Evolutionary conservation across 2,797 vertebrate species (phyloP).

Genomic region (Acanthopagrus latus): DNA sequence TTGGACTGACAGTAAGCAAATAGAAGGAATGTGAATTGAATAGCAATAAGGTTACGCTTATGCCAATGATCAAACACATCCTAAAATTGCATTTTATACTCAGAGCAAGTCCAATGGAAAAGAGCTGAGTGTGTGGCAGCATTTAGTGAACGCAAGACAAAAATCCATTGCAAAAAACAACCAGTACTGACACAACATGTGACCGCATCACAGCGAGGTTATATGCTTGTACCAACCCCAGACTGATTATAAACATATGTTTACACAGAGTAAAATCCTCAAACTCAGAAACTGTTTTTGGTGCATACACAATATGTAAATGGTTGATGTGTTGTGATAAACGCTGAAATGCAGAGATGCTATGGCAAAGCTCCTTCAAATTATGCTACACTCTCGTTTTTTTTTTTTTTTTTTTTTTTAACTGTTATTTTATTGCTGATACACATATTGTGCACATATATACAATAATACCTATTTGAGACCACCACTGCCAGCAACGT

Average conservation of each 20-base stretch:
- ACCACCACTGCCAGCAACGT: too few relatives aligned
- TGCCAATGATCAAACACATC: slow-evolving; percentile 30
- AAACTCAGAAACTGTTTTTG: not conserved
- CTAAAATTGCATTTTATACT: slow-evolving; percentile 18
- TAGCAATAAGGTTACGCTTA: slow-evolving; percentile 17
- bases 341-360: too few relatives aligned
- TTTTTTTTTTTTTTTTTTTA: too few relatives aligned
- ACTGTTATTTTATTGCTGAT: too few relatives aligned
- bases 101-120: slow-evolving; percentile 8
- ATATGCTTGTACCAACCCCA: not conserved
- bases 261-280: not conserved
- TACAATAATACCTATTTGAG: too few relatives aligned
- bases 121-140: not conserved
- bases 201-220: not conserved
- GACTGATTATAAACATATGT: not conserved
- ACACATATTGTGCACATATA: too few relatives aligned
- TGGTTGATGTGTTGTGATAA: not conserved
- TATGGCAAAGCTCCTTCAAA: too few relatives aligned
- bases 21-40: slow-evolving; percentile 41
- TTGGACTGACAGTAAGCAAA: slow-evolving; percentile 43
- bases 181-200: not conserved
- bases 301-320: too few relatives aligned
- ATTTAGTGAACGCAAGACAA: not conserved
- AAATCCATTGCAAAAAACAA: not conserved
- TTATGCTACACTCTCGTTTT: too few relatives aligned